These are phyloP conservation scores for Buteo buteo DNA, from an alignment of 2,113 vertebrate species.

Conservation along the genomic window DNA sequence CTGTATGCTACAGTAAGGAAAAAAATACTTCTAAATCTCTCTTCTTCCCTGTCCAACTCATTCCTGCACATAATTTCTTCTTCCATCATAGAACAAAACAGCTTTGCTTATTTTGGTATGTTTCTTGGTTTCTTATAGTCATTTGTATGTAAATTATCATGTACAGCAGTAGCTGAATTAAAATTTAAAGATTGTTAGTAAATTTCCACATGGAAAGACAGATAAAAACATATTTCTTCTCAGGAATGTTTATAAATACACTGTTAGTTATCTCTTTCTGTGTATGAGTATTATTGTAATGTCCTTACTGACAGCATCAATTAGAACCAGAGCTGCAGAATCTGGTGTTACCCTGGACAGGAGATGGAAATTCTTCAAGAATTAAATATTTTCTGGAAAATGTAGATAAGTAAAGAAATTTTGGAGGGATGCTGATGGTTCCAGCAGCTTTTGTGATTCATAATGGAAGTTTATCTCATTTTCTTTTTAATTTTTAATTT, in stretches of 20 bases:
- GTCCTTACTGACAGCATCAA: background rate
- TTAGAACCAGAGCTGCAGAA: background rate
- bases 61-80: background rate
- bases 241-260: background rate
- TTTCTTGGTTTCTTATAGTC: background rate
- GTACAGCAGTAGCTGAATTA: background rate
- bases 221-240: background rate
- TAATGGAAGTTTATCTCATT: background rate
- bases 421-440: background rate
- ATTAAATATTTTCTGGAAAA: background rate
- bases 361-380: background rate
- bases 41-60: background rate
- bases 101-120: background rate
- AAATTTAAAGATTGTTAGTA: background rate
- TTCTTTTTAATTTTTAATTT: background rate
- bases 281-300: background rate
- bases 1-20: background rate
- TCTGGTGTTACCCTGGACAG: background rate
- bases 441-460: background rate
- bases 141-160: background rate
- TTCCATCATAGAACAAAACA: background rate
- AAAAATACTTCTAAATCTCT: background rate
- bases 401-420: background rate
- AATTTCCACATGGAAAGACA: background rate
- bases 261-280: background rate